These are phyloP conservation scores for Ondatra zibethicus DNA, from an alignment of 2,113 vertebrate species.

Conservation along the genomic window DNA sequence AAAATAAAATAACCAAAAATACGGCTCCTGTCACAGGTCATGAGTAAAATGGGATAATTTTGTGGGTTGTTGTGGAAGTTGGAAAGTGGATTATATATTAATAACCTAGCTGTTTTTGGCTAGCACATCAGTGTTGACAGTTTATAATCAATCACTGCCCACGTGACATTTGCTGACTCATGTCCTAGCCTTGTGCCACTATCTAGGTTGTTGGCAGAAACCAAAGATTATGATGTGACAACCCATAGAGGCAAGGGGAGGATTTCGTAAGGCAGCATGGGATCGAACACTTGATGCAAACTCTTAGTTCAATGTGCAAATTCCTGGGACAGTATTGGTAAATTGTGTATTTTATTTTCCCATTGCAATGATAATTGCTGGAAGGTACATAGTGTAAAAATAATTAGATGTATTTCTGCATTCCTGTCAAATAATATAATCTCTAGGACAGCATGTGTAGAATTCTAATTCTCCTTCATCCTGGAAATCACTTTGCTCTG, in stretches of 20 bases:
- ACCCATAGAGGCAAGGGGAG: not conserved
- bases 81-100: not conserved
- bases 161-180: not conserved
- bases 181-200: not conserved
- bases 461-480: slow-evolving; percentile 41
- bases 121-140: not conserved
- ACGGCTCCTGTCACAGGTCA: not conserved
- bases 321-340: not conserved
- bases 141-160: not conserved
- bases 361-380: not conserved
- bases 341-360: not conserved
- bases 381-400: not conserved
- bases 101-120: not conserved
- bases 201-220: not conserved
- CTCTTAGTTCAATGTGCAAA: not conserved
- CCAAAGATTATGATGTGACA: not conserved
- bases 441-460: not conserved
- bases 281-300: not conserved
- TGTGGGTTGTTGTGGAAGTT: not conserved
- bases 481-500: not conserved
- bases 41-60: not conserved
- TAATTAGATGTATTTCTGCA: not conserved
- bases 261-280: not conserved
- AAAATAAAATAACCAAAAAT: slow-evolving; percentile 26
- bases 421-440: not conserved